Base-by-base conservation (phyloP, 2,797 vertebrate species). In the Sebastes matsubarae region DNA sequence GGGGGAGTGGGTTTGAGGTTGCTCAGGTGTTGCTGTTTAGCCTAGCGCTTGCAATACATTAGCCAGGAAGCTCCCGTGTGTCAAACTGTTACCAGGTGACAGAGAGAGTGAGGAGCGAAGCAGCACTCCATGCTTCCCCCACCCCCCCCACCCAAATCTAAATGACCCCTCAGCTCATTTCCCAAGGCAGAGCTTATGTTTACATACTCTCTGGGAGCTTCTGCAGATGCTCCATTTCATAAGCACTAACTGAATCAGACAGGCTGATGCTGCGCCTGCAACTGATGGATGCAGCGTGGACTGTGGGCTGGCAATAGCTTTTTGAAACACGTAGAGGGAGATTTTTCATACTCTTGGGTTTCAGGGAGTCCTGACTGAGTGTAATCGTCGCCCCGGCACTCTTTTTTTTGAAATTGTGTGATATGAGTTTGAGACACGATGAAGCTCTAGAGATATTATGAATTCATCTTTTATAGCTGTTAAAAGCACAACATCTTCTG, bases 1-100 rank as follows among this genome's bases (percentile, higher is more conserved):
- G 64, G 18, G 4, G 55, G 34, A 24, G 14, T 2, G 32, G 46
- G 36, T 54, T 30, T 60, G 12, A 74, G 80, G 81, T 79, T 88
- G 89, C 90, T 93, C 85, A 85, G 85, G 88, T 92, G 88, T 85
- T 86, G 84, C 87, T 80, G 85, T 86, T 87, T 82, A 90, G 87
- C 83, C 70, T 60, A 68, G 93, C 81, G 84, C 89, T 89, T 52
- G 55, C 86, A 91, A 90, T 85, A 83, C 77, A 88, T 90, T 89
- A 91, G 72, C 66, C 71, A 69, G 72, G 73, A 86, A 82, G 77
- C 84, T 89, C 82, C 83, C 54, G 2, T 50, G 88, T 91, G 82
- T 92, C 87, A 80, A 88, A 89, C 76, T 75, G 90, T 94, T 93
- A 90, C 93, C 92, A 92, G 93, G 94, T 92, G 90, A 93, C 63